These are phyloP conservation scores for Sebastes steindachneri DNA, from an alignment of 2,797 vertebrate species.

Conservation along the genomic window DNA sequence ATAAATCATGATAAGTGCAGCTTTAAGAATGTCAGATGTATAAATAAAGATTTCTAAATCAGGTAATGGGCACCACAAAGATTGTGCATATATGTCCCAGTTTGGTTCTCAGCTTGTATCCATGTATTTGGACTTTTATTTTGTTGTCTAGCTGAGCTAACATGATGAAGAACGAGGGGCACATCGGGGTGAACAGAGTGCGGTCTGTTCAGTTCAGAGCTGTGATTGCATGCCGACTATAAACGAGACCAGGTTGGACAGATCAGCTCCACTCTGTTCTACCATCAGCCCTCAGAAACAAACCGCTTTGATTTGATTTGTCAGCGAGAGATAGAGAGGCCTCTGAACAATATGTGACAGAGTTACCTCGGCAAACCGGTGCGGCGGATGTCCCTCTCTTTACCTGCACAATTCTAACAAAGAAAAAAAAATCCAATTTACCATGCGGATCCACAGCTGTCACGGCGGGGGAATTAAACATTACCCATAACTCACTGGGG, in stretches of 20 bases:
- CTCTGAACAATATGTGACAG: constrained; percentile 64
- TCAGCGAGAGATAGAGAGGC: constrained; percentile 61
- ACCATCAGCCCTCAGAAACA: constrained; percentile 52
- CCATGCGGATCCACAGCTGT: constrained; percentile 79
- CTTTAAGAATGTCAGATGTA: neutral
- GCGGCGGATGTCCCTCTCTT: constrained; percentile 51
- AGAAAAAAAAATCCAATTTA: constrained; percentile 77
- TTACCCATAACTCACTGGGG: constrained; percentile 81
- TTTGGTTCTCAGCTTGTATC: neutral
- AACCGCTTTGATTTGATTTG: constrained; percentile 72
- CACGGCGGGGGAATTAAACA: constrained; percentile 79
- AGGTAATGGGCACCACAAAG: neutral
- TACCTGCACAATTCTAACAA: constrained; percentile 69
- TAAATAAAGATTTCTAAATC: neutral
- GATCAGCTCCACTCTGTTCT: constrained; percentile 41
- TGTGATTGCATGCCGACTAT: constrained; percentile 54
- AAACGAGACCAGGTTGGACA: constrained; percentile 46
- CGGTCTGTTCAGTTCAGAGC: constrained; percentile 13
- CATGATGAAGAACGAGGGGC: constrained; percentile 8
- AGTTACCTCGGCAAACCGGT: constrained; percentile 52
- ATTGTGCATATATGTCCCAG: neutral
- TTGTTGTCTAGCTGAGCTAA: constrained; percentile 4
- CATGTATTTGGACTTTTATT: neutral
- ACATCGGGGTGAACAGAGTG: neutral
- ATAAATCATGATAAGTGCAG: neutral